A percentile compares a stretch with the other conserved stretches of the same genome.
phyloP scores from a whole-genome alignment of 2,797 vertebrate species.

The Chelon labrosus region DNA sequence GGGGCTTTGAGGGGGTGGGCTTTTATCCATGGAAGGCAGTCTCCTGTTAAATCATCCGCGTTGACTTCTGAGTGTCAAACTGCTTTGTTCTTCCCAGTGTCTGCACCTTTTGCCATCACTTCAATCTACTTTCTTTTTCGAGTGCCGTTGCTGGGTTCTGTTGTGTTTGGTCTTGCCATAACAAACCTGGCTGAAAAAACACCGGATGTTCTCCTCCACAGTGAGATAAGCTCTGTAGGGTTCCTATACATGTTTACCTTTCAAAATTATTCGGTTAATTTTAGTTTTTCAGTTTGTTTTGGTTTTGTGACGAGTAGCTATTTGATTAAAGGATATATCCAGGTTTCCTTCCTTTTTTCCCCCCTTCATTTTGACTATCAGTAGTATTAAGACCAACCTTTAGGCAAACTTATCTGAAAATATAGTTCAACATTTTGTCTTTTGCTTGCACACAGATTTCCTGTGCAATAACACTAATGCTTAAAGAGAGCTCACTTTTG shows the following conservation, averaged over 20 bases:
- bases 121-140: not conserved
- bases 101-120: constrained; percentile 19
- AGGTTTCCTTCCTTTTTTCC: too few relatives aligned
- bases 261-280: not conserved
- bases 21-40: constrained; percentile 57
- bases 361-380: not conserved
- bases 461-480: not conserved
- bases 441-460: not conserved
- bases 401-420: not conserved
- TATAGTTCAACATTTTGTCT: not conserved
- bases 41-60: constrained; percentile 74
- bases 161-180: constrained; percentile 53
- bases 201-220: constrained; percentile 2
- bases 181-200: constrained; percentile 28
- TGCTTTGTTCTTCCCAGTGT: constrained; percentile 63
- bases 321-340: not conserved
- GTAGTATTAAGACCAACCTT: not conserved
- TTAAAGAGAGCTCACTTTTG: not conserved
- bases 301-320: not conserved
- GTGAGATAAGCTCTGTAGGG: not conserved
- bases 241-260: not conserved
- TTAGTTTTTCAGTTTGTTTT: not conserved
- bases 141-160: not conserved
- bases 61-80: constrained; percentile 76
- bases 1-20: constrained; percentile 4